Conservation (phyloP, 2,888 invertebrate species). For the Drosophila stalkeri region DNA sequence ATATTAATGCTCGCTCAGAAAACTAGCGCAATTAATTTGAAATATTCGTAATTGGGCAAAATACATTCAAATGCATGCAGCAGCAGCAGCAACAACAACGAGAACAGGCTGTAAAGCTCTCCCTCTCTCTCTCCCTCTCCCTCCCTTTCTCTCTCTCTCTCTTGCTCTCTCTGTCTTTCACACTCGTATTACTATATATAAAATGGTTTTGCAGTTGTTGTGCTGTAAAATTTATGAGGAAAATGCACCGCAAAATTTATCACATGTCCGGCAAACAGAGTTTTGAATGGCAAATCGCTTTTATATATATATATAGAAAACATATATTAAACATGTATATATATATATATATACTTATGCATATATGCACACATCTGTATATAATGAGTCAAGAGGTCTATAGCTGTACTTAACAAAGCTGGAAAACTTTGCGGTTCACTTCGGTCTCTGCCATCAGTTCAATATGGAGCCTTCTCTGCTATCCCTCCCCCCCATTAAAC, state of each 20-base stretch:
- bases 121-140: neutral
- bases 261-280: constrained; percentile 58
- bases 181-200: constrained; percentile 57
- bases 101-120: constrained; percentile 13
- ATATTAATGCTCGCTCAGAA: constrained; percentile 54
- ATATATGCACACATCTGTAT: constrained; percentile 16
- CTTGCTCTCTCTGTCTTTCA: neutral
- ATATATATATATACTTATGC: neutral
- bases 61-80: constrained; percentile 32
- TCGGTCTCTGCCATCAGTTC: neutral
- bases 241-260: constrained; percentile 74
- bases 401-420: constrained; percentile 21
- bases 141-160: neutral
- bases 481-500: neutral
- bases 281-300: constrained; percentile 50
- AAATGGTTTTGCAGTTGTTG: constrained; percentile 57
- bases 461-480: neutral
- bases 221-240: constrained; percentile 65
- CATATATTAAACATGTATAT: neutral
- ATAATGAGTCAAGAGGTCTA: constrained; percentile 53
- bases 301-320: constrained; percentile 2
- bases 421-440: constrained; percentile 42
- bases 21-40: constrained; percentile 63
- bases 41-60: constrained; percentile 51
- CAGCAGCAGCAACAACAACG: constrained; percentile 7